A percentile compares a stretch with the other conserved stretches of the same genome.
Conservation (phyloP, 2,113 vertebrate species). For the Actenoides lindsayi region DNA sequence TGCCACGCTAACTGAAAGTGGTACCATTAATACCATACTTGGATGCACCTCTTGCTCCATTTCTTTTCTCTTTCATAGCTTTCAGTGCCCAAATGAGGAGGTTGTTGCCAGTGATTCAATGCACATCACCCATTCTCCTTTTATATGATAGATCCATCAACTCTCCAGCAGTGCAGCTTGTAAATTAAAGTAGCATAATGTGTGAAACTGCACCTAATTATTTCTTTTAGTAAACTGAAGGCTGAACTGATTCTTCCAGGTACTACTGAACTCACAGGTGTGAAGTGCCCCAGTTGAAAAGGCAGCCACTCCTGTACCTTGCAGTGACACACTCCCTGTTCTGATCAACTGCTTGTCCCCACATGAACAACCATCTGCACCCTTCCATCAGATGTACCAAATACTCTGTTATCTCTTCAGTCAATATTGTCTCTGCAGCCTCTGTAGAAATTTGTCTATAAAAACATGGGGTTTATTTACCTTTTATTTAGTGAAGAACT, state of each 20-base stretch:
- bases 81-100: background rate
- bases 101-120: background rate
- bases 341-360: background rate
- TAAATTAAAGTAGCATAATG: background rate
- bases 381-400: background rate
- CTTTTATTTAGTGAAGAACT: background rate
- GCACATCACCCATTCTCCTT: background rate
- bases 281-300: background rate
- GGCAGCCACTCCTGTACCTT: background rate
- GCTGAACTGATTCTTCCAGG: background rate
- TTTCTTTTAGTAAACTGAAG: background rate
- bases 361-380: background rate
- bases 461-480: background rate
- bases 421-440: background rate
- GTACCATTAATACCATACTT: background rate
- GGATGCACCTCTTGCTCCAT: background rate
- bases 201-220: background rate
- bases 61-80: background rate
- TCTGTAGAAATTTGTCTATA: background rate
- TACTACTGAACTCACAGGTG: background rate
- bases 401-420: background rate
- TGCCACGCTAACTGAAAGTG: background rate
- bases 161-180: background rate
- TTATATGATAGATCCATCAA: background rate
- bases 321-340: background rate